These are phyloP conservation scores for Boloria euphrosyne DNA, from an alignment of 2,888 invertebrate species.

Conservation along the genomic window DNA sequence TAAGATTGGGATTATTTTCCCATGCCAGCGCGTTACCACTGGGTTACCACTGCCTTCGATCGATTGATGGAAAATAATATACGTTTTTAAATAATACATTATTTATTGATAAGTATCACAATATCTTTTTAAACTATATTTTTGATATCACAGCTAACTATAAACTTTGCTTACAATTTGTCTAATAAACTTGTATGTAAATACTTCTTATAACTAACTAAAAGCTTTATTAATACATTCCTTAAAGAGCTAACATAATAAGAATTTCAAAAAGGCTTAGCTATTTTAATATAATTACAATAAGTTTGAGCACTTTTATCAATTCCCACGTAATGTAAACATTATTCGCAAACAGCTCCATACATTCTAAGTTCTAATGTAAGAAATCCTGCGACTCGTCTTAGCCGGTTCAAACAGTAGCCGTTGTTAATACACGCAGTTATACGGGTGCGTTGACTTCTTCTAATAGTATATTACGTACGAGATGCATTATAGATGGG, in stretches of 20 bases:
- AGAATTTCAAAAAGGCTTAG: neutral
- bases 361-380: conserved; percentile 8
- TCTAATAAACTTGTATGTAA: too few species aligned
- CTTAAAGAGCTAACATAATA: neutral
- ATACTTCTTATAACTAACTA: too few species aligned
- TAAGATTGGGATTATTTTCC: too few species aligned
- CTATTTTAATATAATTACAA: neutral
- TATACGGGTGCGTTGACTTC: conserved; percentile 74
- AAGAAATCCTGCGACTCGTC: conserved; percentile 46
- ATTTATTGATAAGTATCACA: too few species aligned
- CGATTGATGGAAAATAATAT: too few species aligned
- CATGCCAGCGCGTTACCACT: too few species aligned
- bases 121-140: too few species aligned
- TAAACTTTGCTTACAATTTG: too few species aligned
- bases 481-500: conserved; percentile 49
- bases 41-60: too few species aligned
- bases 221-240: too few species aligned
- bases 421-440: conserved; percentile 73
- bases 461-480: conserved; percentile 77
- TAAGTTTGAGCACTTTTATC: neutral
- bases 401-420: conserved; percentile 68
- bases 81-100: too few species aligned
- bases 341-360: conserved; percentile 20
- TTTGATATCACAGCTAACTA: too few species aligned
- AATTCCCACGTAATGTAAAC: conserved; percentile 9